Evolutionary conservation across 2,113 vertebrate genomes (phyloP), one percentile per base, ranked within the genome.

Genomic region (Chloropsis hardwickii): DNA sequence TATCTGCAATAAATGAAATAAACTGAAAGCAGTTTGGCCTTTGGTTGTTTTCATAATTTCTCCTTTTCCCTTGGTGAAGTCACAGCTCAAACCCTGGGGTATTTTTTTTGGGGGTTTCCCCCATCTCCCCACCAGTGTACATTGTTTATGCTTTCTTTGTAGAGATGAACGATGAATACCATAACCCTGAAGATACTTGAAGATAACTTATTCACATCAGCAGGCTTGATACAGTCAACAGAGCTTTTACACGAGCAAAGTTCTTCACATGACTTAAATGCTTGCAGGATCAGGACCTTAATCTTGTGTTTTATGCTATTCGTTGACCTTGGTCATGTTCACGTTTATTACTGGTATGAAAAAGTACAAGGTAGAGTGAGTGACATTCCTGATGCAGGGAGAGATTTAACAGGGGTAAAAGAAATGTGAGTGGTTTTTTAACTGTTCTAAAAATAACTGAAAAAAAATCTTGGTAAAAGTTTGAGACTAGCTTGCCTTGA

Each of bases 401-500:
- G 92, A 95, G 53, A 65, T 94, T 92, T 89, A 95, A 97, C 92
- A 87, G 88, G 44, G 42, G 14, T 35, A 81, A 96, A 89, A 81
- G 78, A 92, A 83, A 81, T 86, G 77, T 53, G 88, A 92, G n/a
- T 51, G n/a, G 10, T 71, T 89, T 96, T 82, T 86, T 15, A 81
- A 61, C 72, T 90, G 54, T 88, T 88, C 91, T 92, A 95, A 96
- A 97, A 96, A 97, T 90, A 97, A 78, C 67, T 20, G 48, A 42
- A 81, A 88, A 62, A 91, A 79, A 94, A 94, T 12, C 95, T 94
- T 92, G 88, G 61, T 96, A 94, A 97, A 97, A 98, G 96, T 98
- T 96, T 95, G 86, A 90, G 84, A 71, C 86, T 89, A 50, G 80
- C 88, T 93, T 80, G 86, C 82, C 95, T 87, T 93, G 93, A 93